Percentiles rank a stretch among this genome's conserved stretches.
Evolutionary conservation across 2,797 vertebrate genomes (phyloP).

Genomic region (Alcedo atthis): DNA sequence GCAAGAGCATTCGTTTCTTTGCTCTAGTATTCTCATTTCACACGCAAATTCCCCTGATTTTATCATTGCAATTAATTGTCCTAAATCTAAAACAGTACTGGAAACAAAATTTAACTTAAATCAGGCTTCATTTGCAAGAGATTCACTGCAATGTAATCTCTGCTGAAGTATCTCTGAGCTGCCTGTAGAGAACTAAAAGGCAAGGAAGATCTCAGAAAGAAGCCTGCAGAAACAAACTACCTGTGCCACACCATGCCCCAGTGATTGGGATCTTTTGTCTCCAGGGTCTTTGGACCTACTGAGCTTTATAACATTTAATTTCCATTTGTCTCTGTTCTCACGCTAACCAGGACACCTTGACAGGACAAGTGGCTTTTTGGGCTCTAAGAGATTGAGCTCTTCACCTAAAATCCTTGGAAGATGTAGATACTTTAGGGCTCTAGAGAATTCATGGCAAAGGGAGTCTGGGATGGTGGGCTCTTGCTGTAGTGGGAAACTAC

Average conservation of each 20-base stretch:
- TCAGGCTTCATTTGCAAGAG: not conserved
- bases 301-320: not conserved
- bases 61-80: not conserved
- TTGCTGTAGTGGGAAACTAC: not conserved
- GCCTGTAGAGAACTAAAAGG: not conserved
- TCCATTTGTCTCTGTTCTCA: not conserved
- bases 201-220: not conserved
- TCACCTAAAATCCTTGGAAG: not conserved
- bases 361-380: not conserved
- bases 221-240: not conserved
- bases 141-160: not conserved
- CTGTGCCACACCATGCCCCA: accelerated
- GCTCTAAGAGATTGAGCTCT: not conserved
- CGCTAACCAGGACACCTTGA: not conserved
- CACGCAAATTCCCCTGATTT: not conserved
- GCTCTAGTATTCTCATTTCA: not conserved
- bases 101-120: slow-evolving; percentile 8
- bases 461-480: not conserved
- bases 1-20: not conserved
- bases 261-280: not conserved
- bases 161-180: slow-evolving; percentile 12
- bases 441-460: not conserved
- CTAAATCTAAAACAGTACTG: slow-evolving; percentile 9
- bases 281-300: not conserved
- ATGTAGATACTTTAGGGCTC: not conserved